Evolutionary conservation across 35 echinoderm and acorn worm species (phyloP).

Genomic region (Heliocidaris erythrogramma): DNA sequence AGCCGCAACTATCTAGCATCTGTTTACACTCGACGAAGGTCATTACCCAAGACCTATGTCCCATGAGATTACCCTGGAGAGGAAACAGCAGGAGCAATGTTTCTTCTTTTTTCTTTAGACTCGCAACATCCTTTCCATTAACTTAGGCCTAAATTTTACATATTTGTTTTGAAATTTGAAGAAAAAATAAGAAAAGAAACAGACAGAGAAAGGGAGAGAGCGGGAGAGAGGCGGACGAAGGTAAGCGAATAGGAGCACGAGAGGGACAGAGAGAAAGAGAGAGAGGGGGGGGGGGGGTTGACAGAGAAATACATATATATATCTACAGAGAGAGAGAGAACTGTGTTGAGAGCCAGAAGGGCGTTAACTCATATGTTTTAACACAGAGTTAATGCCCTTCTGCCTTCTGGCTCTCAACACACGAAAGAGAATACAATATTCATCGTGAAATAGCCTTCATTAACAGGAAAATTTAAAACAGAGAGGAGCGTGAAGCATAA

Average conservation of each 20-base stretch:
- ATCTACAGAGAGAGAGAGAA: no score
- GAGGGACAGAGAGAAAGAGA: background rate
- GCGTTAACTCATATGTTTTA: no score
- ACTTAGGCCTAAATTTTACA: background rate
- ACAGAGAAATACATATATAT: no score
- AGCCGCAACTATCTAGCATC: slow-evolving; percentile 1
- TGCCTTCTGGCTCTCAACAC: no score
- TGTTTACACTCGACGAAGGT: slow-evolving; percentile 44
- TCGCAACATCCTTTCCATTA: background rate
- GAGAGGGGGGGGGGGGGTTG: background rate
- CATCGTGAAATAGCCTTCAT: no score
- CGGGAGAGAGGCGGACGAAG: background rate
- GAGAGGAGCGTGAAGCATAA: no score
- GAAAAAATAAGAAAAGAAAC: background rate
- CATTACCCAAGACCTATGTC: background rate
- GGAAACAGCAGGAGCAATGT: background rate
- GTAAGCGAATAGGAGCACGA: background rate
- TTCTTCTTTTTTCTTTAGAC: background rate
- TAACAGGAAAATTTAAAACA: no score
- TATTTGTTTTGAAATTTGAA: background rate
- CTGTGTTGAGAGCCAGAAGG: no score
- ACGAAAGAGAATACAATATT: no score
- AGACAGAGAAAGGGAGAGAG: background rate
- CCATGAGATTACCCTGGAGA: background rate
- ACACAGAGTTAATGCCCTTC: no score